Evolutionary conservation across 2,888 invertebrate genomes (phyloP).

Genomic region (Chouioia cunea): DNA sequence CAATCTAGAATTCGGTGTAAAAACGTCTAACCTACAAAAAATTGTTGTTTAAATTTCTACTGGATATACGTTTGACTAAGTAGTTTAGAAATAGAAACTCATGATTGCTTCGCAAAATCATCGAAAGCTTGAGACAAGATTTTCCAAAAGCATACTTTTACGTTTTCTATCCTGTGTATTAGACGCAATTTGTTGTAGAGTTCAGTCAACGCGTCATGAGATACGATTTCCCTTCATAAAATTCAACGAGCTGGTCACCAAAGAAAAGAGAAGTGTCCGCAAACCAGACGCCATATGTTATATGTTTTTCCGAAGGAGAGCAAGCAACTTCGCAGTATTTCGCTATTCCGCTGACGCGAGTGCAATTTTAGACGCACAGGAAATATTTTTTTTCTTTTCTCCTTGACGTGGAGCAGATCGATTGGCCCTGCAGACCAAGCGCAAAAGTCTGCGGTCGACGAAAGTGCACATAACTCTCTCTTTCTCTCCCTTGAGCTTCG

Average conservation of each 20-base stretch:
- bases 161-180: too few species aligned
- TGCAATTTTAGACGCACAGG: conserved; percentile 39
- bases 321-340: background rate
- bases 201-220: conserved; percentile 17
- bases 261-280: conserved; percentile 14
- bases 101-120: too few species aligned
- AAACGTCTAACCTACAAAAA: too few species aligned
- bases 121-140: too few species aligned
- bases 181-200: background rate
- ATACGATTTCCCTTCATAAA: conserved; percentile 42
- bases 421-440: background rate
- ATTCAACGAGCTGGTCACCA: conserved; percentile 20
- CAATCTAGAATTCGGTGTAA: too few species aligned
- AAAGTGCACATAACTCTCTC: conserved; percentile 29
- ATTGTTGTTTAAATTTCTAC: too few species aligned
- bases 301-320: background rate
- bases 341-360: background rate
- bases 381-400: conserved; percentile 20
- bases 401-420: background rate
- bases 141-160: too few species aligned
- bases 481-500: too few species aligned
- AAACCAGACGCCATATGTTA: background rate
- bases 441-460: conserved; percentile 38
- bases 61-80: too few species aligned
- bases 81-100: too few species aligned